Percentiles rank a stretch among this genome's conserved stretches.
phyloP scores from a whole-genome alignment of 1,140 invertebrate species.

The Ctenoplectra terminalis region DNA sequence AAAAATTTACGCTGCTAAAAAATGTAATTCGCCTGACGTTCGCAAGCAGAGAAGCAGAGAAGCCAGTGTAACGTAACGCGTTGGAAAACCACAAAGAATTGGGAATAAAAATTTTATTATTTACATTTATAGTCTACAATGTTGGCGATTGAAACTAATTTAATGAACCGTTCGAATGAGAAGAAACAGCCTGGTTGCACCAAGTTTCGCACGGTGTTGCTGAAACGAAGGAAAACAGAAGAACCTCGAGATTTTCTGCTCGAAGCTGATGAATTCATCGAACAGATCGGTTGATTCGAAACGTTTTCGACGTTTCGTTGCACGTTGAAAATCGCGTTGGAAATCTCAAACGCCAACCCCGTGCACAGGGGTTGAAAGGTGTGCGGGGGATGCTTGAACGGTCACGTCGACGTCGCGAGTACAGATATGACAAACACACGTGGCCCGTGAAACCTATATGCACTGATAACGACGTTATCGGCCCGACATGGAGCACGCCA shows the following conservation, averaged over 20 bases:
- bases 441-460: constrained; percentile 51
- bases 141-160: neutral
- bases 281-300: neutral
- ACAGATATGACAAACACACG: constrained; percentile 56
- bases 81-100: too few species aligned
- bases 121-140: too few species aligned
- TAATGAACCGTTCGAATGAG: neutral
- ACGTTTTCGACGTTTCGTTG: constrained; percentile 2
- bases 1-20: neutral
- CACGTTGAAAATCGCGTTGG: constrained; percentile 20
- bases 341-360: neutral
- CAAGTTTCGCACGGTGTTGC: too few species aligned
- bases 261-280: neutral
- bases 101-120: too few species aligned
- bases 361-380: neutral
- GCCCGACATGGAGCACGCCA: constrained; percentile 41
- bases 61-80: neutral
- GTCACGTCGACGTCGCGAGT: constrained; percentile 33
- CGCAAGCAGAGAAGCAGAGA: too few species aligned
- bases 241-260: neutral
- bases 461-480: constrained; percentile 60
- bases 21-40: neutral
- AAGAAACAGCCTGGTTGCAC: neutral
- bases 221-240: neutral
- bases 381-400: constrained; percentile 20